Evolutionary conservation across 1,140 invertebrate genomes (phyloP), one percentile per base, ranked within the genome.

Genomic region (Trichonephila clavata): DNA sequence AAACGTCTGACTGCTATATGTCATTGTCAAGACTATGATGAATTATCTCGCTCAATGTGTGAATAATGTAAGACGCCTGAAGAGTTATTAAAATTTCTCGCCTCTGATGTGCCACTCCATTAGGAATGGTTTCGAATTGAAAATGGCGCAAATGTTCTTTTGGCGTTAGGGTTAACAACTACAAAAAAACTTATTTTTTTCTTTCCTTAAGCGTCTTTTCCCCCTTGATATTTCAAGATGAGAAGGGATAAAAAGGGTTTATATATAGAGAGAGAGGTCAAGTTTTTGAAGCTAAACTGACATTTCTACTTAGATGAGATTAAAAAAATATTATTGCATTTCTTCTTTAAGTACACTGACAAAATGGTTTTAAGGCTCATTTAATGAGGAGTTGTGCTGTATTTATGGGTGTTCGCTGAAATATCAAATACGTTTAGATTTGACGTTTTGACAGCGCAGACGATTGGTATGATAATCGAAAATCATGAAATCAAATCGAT

Each of bases 51-150:
- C 24, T 57, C 60, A 43, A 91, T 61, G 80, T 63, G 80, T 84
- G 90, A 83, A 91, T 91, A 83, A 83, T 91, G 90, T 39, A 61
- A 63, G 39, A 43, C 61, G 16, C 61, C 43, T 84, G 61, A 77
- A 92, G 83, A 92, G 91, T 92, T 86, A 92, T 92, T 92, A 92
- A 92, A 92, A 92, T 92, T 92, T 68, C 60, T 71, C 43, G 39
- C 68, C 71, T 90, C 71, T 86, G 50, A 20, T 63, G 39, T 83
- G 84, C 24, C 59, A 18, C 20, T 60, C 86, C 86, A 88, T 88
- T 88, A 88, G 86, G 13, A 65, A 24, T 65, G 27, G 86, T 86
- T 60, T 32, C 27, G 84, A 86, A 86, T 60, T 61, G 84, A 86
- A 86, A 86, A 86, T 86, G 84, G 84, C 59, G n/a, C 27, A 8